Evolutionary conservation across 2,113 vertebrate species (phyloP), one percentile per base, ranked within the genome.

Genomic region (Theropithecus gelada): DNA sequence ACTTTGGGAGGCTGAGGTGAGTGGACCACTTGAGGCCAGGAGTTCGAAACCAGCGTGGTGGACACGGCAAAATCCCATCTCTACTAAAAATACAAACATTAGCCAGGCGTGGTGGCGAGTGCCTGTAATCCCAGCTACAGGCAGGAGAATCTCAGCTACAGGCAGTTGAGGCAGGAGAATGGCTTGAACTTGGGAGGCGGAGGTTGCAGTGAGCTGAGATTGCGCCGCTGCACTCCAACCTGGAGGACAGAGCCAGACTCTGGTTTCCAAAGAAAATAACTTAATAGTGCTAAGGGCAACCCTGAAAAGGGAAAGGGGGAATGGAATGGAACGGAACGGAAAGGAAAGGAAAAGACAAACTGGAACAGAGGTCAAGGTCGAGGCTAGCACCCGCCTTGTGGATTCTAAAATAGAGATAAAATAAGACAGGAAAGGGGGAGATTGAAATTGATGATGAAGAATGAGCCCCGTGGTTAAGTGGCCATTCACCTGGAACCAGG

Each of bases 401-500:
- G 17, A 27, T 50, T 55, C 22, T 18, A 35, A 66, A 30, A 30
- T 0, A 73, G 25, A 73, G n/a, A 17, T 7, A 9, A 16, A 6
- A 10, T 48, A 0, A 61, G 76, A 48, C 0, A 20, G 64, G 40
- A 43, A 8, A 22, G 13, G 10, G 10, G 6, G 13, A 68, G 48
- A 30, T 32, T 7, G 79, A 70, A 43, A 59, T 10, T 17, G 5
- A 14, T 7, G 45, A 10, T 2, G 57, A 22, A 7, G 38, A 8
- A 13, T 43, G 59, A 6, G 68, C 35, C 61, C 35, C 27, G 0
- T 2, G 30, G 66, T 12, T 40, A 40, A 30, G 30, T 0, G 0
- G 70, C 48, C 8, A 0, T 2, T 20, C 2, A 1, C 68, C 3
- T 0, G 6, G 70, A 68, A 13, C 20, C 2, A 0, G 5, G 43